Conservation (phyloP, 2,888 invertebrate genomes). For the Limnephilus marmoratus region DNA sequence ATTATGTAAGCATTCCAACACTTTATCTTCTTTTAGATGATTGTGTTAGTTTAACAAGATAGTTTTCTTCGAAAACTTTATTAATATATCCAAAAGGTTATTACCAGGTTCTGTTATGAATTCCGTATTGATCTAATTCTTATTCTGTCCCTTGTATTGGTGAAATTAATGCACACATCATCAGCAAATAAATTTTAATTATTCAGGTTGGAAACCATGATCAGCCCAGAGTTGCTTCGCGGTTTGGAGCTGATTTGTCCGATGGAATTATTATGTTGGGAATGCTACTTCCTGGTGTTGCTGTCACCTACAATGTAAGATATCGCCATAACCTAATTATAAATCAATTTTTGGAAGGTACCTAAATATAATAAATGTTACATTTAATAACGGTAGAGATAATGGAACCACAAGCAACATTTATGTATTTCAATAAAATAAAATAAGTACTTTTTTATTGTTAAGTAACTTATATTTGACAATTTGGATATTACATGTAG, state of each 20-base stretch:
- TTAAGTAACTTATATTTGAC: no score
- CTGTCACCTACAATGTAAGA: constrained; percentile 79
- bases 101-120: background rate
- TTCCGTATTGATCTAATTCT: background rate
- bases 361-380: no score
- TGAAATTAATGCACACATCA: background rate
- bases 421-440: background rate
- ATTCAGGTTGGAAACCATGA: constrained; percentile 74
- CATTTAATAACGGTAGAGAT: background rate
- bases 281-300: constrained; percentile 79
- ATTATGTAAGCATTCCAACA: no score
- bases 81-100: background rate
- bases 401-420: background rate
- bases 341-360: background rate
- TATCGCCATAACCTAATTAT: background rate
- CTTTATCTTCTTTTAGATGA: no score
- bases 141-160: background rate
- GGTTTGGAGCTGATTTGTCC: constrained; percentile 73
- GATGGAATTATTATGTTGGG: constrained; percentile 77
- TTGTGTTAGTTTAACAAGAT: no score
- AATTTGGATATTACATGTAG: no score
- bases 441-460: no score
- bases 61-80: background rate
- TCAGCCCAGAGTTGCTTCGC: constrained; percentile 70
- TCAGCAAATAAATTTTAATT: background rate